Evolutionary conservation across 2,888 invertebrate species (phyloP), one percentile per base, ranked within the genome.

Genomic region (Phoenoteleia sp.): DNA sequence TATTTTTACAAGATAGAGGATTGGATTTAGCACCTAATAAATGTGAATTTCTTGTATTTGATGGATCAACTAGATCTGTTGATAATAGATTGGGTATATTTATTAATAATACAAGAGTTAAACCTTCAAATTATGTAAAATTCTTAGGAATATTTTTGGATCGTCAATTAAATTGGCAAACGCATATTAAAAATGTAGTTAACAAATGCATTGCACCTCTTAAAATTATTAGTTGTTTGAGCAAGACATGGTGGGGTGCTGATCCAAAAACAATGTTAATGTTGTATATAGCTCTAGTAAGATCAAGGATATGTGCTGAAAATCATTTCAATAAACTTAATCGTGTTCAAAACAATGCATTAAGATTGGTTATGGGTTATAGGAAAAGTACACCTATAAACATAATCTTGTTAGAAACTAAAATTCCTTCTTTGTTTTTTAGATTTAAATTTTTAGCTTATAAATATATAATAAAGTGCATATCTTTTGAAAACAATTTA

Each of bases 381-480:
- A 60, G 79, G 19, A 74, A 47, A n/a, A 75, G 75, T 17, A 84
- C 84, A 0, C 86, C 74, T 0, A 82, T 82, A 0, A 86, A 84
- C 60, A 60, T 81, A 9, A 75, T 86, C 1, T 3, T 49, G 9
- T 77, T 69, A 4, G 80, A 81, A 82, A 27, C 79, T 0, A 81
- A 81, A 72, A 39, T 77, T n/a, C 54, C 79, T 7, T 49, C 2
- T 56, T n/a, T 81, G 1, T 0, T 54, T 45, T 25, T 36, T 21
- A 81, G 81, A 66, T 39, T 82, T 15, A 17, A 71, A 23, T n/a
- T 56, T n/a, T 21, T 82, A 27, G 21, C 39, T 21, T 71, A 54
- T 71, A 71, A 45, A 27, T 82, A 71, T 42, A 11, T 76, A 3
- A 13, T 76, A 36, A 76, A 76, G 33, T 66, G 66, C 36, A 0